These are phyloP conservation scores for Falco punctatus DNA, from an alignment of 2,113 vertebrate species.

Conservation along the genomic window DNA sequence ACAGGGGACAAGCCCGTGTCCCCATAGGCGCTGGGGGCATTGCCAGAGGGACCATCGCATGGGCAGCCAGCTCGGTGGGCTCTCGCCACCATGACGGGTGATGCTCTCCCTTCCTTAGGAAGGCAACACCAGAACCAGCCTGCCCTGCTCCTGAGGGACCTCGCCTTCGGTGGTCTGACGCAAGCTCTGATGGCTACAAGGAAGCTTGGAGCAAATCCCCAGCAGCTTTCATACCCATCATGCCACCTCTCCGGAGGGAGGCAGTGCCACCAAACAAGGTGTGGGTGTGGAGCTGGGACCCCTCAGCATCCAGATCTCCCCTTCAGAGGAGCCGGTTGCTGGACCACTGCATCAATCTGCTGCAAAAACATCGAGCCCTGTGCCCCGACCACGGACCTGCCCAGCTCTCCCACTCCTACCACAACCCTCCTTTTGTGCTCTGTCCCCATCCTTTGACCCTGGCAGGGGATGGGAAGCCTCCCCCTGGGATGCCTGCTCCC, in stretches of 20 bases:
- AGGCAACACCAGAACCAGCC: neutral
- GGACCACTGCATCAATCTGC: neutral
- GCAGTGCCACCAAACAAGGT: neutral
- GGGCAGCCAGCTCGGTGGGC: accelerated
- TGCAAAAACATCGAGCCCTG: neutral
- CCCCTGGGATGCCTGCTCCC: neutral
- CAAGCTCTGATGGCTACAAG: neutral
- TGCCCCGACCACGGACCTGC: neutral
- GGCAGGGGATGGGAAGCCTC: neutral
- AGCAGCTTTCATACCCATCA: neutral
- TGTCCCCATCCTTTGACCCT: neutral
- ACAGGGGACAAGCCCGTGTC: accelerated
- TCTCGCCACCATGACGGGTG: accelerated
- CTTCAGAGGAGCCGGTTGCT: accelerated
- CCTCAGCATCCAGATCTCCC: neutral
- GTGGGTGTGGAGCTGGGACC: accelerated
- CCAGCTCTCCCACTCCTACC: neutral
- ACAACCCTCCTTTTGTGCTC: neutral
- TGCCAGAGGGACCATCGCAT: accelerated
- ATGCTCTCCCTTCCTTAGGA: neutral
- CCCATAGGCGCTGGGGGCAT: accelerated
- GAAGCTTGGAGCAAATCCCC: neutral
- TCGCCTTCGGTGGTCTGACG: neutral
- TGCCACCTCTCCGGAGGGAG: neutral
- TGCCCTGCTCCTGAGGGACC: accelerated